Evolutionary conservation across 1,140 invertebrate species (phyloP).

Genomic region (Drosophila ananassae): DNA sequence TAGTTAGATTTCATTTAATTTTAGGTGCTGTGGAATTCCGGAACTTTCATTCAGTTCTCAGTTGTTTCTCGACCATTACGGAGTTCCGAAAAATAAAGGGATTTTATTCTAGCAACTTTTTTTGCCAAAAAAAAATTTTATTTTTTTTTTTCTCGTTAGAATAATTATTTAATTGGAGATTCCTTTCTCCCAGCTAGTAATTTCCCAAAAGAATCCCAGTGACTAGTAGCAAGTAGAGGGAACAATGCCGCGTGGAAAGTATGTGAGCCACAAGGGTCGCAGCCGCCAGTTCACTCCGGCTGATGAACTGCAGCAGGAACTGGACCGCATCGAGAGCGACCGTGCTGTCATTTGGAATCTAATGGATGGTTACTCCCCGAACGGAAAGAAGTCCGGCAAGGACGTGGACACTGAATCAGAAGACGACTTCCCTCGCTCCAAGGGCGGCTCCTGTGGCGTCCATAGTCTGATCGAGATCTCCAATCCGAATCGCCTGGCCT

Average conservation of each 20-base stretch:
- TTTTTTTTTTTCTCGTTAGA: not conserved
- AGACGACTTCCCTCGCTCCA: not conserved
- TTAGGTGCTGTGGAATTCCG: not conserved
- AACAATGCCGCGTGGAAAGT: conserved; percentile 57
- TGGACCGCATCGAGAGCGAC: not conserved
- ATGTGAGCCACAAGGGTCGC: conserved; percentile 46
- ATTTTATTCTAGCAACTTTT: too few relatives aligned
- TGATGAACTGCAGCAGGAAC: conserved; percentile 39
- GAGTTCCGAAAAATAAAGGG: not conserved
- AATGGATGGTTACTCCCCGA: not conserved
- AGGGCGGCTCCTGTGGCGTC: conserved; percentile 4
- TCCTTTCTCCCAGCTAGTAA: too few relatives aligned
- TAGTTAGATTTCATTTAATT: not conserved
- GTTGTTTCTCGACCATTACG: not conserved
- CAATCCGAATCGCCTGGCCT: conserved; percentile 50
- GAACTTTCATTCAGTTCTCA: not conserved
- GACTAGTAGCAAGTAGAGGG: not conserved
- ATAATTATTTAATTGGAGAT: not conserved
- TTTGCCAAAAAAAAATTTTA: not conserved
- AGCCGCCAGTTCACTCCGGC: conserved; percentile 54
- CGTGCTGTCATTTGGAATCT: not conserved
- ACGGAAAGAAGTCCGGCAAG: not conserved
- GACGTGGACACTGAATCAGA: not conserved
- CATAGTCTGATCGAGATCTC: conserved; percentile 39
- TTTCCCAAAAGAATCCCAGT: not conserved